phyloP scores from a whole-genome alignment of 2,888 invertebrate species.

The Campaea margaritaria region DNA sequence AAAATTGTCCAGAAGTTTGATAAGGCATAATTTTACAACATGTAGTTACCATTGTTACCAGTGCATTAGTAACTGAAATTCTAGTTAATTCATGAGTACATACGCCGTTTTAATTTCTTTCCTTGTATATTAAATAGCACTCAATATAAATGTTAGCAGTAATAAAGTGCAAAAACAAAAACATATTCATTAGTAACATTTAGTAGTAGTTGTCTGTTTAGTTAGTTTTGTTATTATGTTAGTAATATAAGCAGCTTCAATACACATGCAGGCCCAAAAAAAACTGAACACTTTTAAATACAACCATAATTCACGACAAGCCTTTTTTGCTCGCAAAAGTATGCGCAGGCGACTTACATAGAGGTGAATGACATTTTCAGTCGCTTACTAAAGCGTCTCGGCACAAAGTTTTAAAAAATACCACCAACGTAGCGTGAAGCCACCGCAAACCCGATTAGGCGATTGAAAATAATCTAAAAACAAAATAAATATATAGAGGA shows the following conservation, averaged over 20 bases:
- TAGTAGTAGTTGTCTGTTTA: neutral
- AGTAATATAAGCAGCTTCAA: conserved; percentile 26
- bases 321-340: conserved; percentile 25
- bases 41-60: too few relatives aligned
- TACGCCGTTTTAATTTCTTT: too few relatives aligned
- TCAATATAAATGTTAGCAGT: too few relatives aligned
- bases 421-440: conserved; percentile 62
- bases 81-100: too few relatives aligned
- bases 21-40: too few relatives aligned
- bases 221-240: conserved; percentile 13
- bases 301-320: conserved; percentile 21
- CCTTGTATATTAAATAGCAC: too few relatives aligned
- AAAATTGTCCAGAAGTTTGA: too few relatives aligned
- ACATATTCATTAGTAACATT: neutral
- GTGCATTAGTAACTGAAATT: too few relatives aligned
- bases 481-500: conserved; percentile 47
- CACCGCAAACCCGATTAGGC: conserved; percentile 61
- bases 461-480: conserved; percentile 68
- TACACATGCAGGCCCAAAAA: conserved; percentile 29
- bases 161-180: too few relatives aligned
- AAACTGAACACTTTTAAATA: conserved; percentile 2
- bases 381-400: conserved; percentile 44
- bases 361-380: conserved; percentile 78
- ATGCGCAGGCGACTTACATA: conserved; percentile 71
- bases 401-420: conserved; percentile 52